These are phyloP conservation scores for Pseudocheirus occidentalis DNA, from an alignment of 2,797 vertebrate species.

Conservation along the genomic window DNA sequence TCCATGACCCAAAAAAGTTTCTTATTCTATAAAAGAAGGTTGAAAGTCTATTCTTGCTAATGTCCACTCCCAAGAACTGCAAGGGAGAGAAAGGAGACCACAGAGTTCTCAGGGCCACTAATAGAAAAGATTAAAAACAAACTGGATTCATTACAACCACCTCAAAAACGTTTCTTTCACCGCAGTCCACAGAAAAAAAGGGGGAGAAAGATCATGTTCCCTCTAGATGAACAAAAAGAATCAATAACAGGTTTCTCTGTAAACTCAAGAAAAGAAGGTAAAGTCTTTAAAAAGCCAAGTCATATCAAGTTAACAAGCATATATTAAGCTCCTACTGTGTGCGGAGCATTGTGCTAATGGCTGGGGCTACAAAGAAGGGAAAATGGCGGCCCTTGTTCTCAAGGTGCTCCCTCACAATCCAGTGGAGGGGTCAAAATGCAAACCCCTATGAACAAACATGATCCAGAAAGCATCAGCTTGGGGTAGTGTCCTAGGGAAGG, in stretches of 20 bases:
- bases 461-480: background rate
- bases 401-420: background rate
- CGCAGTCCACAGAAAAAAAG: background rate
- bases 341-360: background rate
- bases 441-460: background rate
- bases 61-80: background rate
- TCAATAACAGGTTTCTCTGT: background rate
- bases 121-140: background rate
- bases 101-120: background rate
- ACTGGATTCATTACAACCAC: no score
- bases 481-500: background rate
- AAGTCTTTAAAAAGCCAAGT: background rate
- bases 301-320: background rate
- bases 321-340: background rate
- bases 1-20: background rate
- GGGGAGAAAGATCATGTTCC: background rate
- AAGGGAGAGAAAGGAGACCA: background rate
- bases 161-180: background rate
- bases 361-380: background rate
- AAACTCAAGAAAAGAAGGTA: background rate
- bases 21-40: background rate
- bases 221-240: background rate
- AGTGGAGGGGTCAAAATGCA: background rate
- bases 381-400: background rate
- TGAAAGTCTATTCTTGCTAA: background rate